Conservation (phyloP, 1,140 invertebrate genomes). For the Eriosoma lanigerum region DNA sequence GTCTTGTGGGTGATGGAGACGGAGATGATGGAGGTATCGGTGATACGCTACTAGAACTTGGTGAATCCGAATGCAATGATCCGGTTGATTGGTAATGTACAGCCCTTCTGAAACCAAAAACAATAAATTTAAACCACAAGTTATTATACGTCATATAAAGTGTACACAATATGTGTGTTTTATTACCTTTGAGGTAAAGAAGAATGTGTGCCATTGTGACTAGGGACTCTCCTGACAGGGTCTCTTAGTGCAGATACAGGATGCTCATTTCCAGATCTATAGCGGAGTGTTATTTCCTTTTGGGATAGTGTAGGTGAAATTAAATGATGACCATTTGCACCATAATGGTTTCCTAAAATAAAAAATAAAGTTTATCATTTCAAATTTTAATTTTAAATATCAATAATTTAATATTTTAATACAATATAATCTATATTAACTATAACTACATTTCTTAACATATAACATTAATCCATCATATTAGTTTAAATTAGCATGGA, state of each 20-base stretch:
- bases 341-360: conserved; percentile 26
- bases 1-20: conserved; percentile 73
- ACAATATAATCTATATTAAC: too few relatives aligned
- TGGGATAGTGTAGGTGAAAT: conserved; percentile 44
- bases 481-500: too few relatives aligned
- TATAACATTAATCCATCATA: too few relatives aligned
- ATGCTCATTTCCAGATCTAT: conserved; percentile 53
- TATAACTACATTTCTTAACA: too few relatives aligned
- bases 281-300: conserved; percentile 53
- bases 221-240: conserved; percentile 56
- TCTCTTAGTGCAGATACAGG: conserved; percentile 53
- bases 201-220: conserved; percentile 55
- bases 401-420: too few relatives aligned
- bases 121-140: neutral
- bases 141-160: neutral
- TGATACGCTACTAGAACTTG: conserved; percentile 78
- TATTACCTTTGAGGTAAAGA: conserved; percentile 56
- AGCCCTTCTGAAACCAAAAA: conserved; percentile 63
- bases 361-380: neutral
- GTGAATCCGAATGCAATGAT: conserved; percentile 80
- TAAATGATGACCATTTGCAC: conserved; percentile 33
- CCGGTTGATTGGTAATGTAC: conserved; percentile 83
- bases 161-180: neutral
- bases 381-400: too few relatives aligned
- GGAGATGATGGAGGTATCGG: conserved; percentile 74